These are phyloP conservation scores for Chionomys nivalis DNA, from an alignment of 2,113 vertebrate species.

Conservation along the genomic window DNA sequence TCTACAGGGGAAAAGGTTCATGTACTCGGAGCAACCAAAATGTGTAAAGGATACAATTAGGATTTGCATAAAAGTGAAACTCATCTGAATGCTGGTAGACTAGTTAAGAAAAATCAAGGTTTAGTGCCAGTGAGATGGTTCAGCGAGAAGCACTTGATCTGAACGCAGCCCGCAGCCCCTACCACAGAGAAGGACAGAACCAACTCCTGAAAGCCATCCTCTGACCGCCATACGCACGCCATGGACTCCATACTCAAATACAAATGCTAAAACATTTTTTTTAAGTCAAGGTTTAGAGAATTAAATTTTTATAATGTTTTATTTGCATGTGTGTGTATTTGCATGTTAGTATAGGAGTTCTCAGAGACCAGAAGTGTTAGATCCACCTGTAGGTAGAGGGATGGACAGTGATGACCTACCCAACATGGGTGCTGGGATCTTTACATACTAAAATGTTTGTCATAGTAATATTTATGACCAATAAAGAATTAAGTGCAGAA, in stretches of 20 bases:
- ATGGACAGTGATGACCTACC: neutral
- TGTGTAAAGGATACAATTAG: slow-evolving; percentile 11
- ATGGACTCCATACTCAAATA: neutral
- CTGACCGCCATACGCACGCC: too few species aligned
- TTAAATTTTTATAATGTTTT: neutral
- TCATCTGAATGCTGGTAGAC: slow-evolving; percentile 23
- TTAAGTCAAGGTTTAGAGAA: neutral
- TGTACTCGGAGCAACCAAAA: neutral
- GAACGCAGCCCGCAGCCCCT: too few species aligned
- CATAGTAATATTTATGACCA: slow-evolving; percentile 7
- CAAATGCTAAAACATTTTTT: neutral
- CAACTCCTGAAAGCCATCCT: neutral
- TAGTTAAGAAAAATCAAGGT: slow-evolving; percentile 47
- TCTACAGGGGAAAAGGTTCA: slow-evolving; percentile 22
- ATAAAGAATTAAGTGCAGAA: slow-evolving; percentile 60
- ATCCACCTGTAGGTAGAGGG: neutral
- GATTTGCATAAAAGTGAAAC: slow-evolving; percentile 56
- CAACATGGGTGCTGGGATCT: neutral
- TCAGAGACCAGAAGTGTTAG: neutral
- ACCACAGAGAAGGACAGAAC: too few species aligned
- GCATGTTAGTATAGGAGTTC: neutral
- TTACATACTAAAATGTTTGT: slow-evolving; percentile 59
- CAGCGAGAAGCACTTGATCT: neutral
- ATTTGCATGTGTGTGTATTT: neutral
- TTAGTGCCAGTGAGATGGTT: neutral